phyloP scores from a whole-genome alignment of 2,888 invertebrate genomes.

The Neria commutata region DNA sequence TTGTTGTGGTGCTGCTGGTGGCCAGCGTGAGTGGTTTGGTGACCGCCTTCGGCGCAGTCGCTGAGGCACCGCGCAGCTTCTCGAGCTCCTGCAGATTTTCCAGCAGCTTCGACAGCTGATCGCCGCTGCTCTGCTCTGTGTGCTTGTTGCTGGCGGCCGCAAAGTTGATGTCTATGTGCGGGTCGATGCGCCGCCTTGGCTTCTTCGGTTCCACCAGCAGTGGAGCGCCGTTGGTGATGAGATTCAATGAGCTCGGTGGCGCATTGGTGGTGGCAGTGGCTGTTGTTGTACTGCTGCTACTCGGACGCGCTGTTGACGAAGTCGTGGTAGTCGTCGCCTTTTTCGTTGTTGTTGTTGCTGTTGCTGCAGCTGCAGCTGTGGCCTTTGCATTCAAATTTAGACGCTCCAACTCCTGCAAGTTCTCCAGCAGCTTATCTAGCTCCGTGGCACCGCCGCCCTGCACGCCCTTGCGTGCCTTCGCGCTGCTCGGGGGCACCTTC shows the following conservation, averaged over 20 bases:
- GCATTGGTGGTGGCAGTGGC: constrained; percentile 31
- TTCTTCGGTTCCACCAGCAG: constrained; percentile 50
- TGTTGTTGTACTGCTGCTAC: constrained; percentile 31
- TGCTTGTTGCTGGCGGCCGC: constrained; percentile 47
- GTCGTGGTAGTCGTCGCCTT: constrained; percentile 17
- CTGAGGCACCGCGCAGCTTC: no score
- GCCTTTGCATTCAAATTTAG: constrained; percentile 39
- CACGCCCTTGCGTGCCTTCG: constrained; percentile 25
- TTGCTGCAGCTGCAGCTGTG: constrained; percentile 13
- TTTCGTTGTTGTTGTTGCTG: constrained; percentile 17
- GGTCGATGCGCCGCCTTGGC: constrained; percentile 52
- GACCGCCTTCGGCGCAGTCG: neutral
- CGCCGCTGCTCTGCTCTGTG: constrained; percentile 29
- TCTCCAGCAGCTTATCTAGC: constrained; percentile 62
- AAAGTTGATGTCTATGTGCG: constrained; percentile 51
- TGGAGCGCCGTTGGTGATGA: constrained; percentile 52
- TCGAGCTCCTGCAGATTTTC: constrained; percentile 61
- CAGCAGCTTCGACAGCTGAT: constrained; percentile 62
- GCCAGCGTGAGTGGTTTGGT: neutral
- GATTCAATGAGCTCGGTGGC: constrained; percentile 32
- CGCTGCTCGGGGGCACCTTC: constrained; percentile 35
- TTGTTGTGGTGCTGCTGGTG: neutral
- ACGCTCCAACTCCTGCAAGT: constrained; percentile 59
- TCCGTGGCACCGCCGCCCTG: constrained; percentile 44
- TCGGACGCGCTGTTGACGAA: neutral